phyloP scores from a whole-genome alignment of 2,797 vertebrate genomes.

The Tympanoctomys barrerae region DNA sequence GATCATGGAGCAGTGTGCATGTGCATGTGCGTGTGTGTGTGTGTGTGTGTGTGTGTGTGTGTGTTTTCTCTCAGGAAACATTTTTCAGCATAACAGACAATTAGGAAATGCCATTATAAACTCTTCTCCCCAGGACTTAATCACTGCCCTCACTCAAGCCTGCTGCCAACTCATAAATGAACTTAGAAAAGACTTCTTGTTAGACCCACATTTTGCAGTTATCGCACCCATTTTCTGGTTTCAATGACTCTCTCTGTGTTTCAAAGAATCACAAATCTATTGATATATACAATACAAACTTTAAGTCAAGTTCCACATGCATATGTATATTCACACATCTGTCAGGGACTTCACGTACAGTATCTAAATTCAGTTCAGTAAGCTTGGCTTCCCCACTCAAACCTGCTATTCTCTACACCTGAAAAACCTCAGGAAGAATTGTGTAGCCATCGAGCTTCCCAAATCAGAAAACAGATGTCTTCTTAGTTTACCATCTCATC shows the following conservation, averaged over 20 bases:
- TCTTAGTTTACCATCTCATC: neutral
- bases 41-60: neutral
- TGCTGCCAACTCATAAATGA: neutral
- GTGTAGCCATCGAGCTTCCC: no score
- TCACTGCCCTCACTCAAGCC: neutral
- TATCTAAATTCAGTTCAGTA: neutral
- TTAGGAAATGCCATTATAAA: neutral
- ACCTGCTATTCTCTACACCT: neutral
- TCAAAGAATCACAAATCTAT: neutral
- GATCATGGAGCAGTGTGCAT: neutral
- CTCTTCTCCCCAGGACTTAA: neutral
- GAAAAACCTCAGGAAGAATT: neutral
- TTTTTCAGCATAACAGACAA: neutral
- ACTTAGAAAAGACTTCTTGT: neutral
- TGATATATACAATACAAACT: accelerated
- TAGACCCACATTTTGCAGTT: neutral
- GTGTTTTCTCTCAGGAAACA: neutral
- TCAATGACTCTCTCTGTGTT: neutral
- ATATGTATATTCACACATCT: neutral
- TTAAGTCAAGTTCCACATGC: neutral
- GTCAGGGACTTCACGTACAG: neutral
- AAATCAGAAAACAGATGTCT: neutral
- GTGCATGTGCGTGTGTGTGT: neutral
- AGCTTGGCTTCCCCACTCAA: neutral
- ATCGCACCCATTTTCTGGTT: neutral